Evolutionary conservation across 2,113 vertebrate species (phyloP).

Genomic region (Cavia aperea): DNA sequence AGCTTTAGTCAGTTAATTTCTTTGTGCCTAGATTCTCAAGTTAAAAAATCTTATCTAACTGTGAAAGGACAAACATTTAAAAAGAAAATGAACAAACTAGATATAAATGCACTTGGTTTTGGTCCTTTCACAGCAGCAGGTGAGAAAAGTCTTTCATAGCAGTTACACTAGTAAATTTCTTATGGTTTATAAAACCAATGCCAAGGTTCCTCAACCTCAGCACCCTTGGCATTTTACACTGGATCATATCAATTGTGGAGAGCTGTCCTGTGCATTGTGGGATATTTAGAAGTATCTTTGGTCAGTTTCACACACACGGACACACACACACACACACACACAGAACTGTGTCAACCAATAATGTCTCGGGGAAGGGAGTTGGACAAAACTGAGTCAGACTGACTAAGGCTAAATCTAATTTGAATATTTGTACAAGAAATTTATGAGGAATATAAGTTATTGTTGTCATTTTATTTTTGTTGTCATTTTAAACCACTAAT

Average conservation of each 20-base stretch:
- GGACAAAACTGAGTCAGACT: background rate
- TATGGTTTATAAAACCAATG: background rate
- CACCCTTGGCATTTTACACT: background rate
- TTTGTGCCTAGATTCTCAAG: background rate
- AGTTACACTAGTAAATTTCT: background rate
- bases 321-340: no score
- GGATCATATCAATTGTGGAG: background rate
- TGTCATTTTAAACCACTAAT: background rate
- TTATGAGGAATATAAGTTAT: slow-evolving; percentile 14
- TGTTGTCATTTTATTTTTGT: background rate
- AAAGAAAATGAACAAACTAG: background rate
- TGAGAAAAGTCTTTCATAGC: background rate
- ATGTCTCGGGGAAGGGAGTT: background rate
- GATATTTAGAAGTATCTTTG: background rate
- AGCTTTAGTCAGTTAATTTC: slow-evolving; percentile 3
- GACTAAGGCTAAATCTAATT: slow-evolving; percentile 9
- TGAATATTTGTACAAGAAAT: background rate
- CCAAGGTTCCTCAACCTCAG: background rate
- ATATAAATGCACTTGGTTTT: background rate
- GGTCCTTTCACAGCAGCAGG: background rate
- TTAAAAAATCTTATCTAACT: slow-evolving; percentile 8
- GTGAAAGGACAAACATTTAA: background rate
- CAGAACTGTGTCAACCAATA: background rate
- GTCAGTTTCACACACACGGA: accelerated
- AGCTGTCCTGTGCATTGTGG: background rate